phyloP scores from a whole-genome alignment of 2,888 invertebrate genomes.

The Parnassius orleans region DNA sequence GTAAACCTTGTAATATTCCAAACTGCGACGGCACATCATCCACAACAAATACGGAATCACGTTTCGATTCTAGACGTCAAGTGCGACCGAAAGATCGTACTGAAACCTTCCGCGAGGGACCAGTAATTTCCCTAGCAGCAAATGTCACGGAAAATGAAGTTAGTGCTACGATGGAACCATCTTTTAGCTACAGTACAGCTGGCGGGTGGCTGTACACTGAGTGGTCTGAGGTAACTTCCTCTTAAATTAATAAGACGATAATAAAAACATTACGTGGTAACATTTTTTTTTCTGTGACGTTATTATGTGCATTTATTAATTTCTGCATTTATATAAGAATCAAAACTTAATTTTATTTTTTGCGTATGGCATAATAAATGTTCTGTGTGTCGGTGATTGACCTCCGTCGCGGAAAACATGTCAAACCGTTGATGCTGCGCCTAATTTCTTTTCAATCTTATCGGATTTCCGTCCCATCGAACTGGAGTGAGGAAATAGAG shows the following conservation, averaged over 20 bases:
- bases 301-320: no score
- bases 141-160: slow-evolving; percentile 59
- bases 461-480: no score
- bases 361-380: no score
- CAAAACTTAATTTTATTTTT: no score
- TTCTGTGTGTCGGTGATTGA: no score
- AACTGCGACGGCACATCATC: slow-evolving; percentile 65
- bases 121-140: slow-evolving; percentile 58
- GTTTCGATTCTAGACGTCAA: slow-evolving; percentile 65
- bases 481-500: no score
- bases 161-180: slow-evolving; percentile 49
- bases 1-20: slow-evolving; percentile 65
- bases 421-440: no score
- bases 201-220: slow-evolving; percentile 82
- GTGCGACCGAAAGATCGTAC: slow-evolving; percentile 61
- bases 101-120: slow-evolving; percentile 67
- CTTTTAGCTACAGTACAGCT: slow-evolving; percentile 59
- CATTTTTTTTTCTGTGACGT: no score
- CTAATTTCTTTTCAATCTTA: no score
- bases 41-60: slow-evolving; percentile 47
- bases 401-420: no score
- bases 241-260: not conserved
- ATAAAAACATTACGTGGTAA: no score
- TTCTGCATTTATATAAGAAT: no score
- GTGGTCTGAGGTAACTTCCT: slow-evolving; percentile 75